Evolutionary conservation across 2,113 vertebrate species (phyloP).

Genomic region (Pomatorhinus ruficollis): DNA sequence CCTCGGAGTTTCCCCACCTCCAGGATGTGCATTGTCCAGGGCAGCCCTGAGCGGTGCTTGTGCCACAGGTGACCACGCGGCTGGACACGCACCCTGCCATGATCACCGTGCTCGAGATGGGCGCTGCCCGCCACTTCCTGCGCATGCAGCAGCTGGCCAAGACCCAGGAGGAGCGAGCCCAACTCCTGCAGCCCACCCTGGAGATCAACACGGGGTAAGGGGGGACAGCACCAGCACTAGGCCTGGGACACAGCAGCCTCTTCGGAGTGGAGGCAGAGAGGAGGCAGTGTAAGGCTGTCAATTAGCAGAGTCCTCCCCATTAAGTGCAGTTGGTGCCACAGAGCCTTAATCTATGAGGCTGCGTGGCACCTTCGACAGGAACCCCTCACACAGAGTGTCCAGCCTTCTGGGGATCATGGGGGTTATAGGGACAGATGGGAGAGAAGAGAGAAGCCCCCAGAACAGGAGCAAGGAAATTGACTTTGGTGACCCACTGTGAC

Average conservation of each 20-base stretch:
- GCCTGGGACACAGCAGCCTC: background rate
- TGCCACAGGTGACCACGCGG: slow-evolving; percentile 85
- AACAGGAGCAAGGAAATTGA: background rate
- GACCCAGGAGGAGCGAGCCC: slow-evolving; percentile 88
- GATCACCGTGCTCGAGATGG: slow-evolving; percentile 98
- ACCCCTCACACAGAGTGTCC: background rate
- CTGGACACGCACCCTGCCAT: slow-evolving; percentile 95
- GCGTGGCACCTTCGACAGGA: rapidly evolving
- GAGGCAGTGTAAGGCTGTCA: background rate
- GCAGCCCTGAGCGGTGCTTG: background rate
- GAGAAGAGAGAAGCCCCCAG: background rate
- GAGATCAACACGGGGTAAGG: slow-evolving; percentile 92
- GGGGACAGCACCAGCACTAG: no score
- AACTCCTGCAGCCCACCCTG: slow-evolving; percentile 94
- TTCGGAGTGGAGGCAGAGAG: background rate
- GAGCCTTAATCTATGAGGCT: background rate
- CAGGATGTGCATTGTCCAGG: rapidly evolving
- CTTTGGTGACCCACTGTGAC: background rate
- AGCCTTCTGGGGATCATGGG: background rate
- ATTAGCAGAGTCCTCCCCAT: background rate
- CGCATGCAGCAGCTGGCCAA: slow-evolving; percentile 94
- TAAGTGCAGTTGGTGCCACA: background rate
- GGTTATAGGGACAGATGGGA: background rate
- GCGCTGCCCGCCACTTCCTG: slow-evolving; percentile 93
- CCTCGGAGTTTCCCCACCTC: background rate